Evolutionary conservation across 1,140 invertebrate genomes (phyloP).

Genomic region (Macrobrachium nipponense): DNA sequence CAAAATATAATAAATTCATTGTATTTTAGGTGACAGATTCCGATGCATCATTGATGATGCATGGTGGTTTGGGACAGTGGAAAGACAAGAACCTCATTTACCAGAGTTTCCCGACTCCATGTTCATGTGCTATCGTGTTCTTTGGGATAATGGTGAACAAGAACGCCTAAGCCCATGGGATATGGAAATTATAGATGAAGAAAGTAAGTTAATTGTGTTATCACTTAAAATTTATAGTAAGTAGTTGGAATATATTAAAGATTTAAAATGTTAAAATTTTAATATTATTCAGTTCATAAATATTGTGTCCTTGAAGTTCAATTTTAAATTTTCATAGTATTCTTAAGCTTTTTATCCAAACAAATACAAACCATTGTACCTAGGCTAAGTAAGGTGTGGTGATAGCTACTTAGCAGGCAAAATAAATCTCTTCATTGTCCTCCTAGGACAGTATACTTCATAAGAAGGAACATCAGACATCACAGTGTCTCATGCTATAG

Average conservation of each 20-base stretch:
- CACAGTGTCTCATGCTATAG: too few relatives aligned
- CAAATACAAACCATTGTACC: not conserved
- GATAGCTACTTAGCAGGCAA: too few relatives aligned
- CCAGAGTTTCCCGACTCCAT: slow-evolving; percentile 78
- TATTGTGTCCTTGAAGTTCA: too few relatives aligned
- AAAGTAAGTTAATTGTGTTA: slow-evolving; percentile 41
- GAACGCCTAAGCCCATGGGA: slow-evolving; percentile 97
- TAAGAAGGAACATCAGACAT: too few relatives aligned
- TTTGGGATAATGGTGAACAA: slow-evolving; percentile 94
- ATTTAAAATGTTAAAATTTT: too few relatives aligned
- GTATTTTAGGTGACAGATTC: slow-evolving; percentile 76
- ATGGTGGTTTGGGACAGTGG: slow-evolving; percentile 94
- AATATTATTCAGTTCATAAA: too few relatives aligned
- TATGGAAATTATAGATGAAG: slow-evolving; percentile 84
- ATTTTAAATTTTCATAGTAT: not conserved
- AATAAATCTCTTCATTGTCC: too few relatives aligned
- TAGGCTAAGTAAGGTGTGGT: not conserved
- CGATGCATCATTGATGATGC: slow-evolving; percentile 95
- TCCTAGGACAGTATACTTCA: too few relatives aligned
- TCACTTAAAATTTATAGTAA: too few relatives aligned
- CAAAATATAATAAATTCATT: too few relatives aligned
- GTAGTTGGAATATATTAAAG: too few relatives aligned
- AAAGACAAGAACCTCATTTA: slow-evolving; percentile 76
- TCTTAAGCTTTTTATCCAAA: not conserved
- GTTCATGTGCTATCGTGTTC: slow-evolving; percentile 88